These are phyloP conservation scores for Strigamia transsilvanica DNA, from an alignment of 2,888 invertebrate genomes.

Conservation along the genomic window DNA sequence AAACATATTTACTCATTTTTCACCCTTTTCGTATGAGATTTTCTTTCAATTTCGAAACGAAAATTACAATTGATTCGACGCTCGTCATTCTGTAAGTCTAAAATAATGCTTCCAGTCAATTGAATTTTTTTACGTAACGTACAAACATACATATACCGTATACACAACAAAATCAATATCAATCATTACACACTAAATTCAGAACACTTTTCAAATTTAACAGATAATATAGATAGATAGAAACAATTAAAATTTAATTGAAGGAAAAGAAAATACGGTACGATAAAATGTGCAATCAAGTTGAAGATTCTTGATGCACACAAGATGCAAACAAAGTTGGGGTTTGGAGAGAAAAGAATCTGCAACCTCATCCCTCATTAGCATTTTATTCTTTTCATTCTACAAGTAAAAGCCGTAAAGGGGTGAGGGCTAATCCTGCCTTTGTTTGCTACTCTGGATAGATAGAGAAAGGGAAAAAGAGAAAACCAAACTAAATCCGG, in stretches of 20 bases:
- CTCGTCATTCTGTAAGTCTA: not conserved
- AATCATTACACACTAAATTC: no score
- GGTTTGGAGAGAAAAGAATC: constrained; percentile 32
- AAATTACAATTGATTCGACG: constrained; percentile 33
- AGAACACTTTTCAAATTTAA: no score
- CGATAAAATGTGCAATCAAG: not conserved
- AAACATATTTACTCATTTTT: constrained; percentile 21
- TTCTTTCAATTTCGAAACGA: not conserved
- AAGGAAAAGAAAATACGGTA: not conserved
- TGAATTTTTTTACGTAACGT: not conserved
- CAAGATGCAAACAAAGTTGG: constrained; percentile 45
- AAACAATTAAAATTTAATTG: no score
- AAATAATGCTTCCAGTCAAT: not conserved
- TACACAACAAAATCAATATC: not conserved
- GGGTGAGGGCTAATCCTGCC: constrained; percentile 47
- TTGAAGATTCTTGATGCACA: constrained; percentile 21
- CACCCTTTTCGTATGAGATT: not conserved
- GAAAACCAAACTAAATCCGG: constrained; percentile 18
- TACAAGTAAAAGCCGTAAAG: constrained; percentile 1
- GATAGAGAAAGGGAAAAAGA: constrained; percentile 1
- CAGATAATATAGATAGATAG: no score
- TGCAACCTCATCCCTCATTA: constrained; percentile 47
- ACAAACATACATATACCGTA: not conserved
- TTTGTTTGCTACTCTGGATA: constrained; percentile 31
- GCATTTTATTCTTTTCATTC: constrained; percentile 49